phyloP scores from a whole-genome alignment of 1,140 invertebrate genomes.

The Penaeus indicus region DNA sequence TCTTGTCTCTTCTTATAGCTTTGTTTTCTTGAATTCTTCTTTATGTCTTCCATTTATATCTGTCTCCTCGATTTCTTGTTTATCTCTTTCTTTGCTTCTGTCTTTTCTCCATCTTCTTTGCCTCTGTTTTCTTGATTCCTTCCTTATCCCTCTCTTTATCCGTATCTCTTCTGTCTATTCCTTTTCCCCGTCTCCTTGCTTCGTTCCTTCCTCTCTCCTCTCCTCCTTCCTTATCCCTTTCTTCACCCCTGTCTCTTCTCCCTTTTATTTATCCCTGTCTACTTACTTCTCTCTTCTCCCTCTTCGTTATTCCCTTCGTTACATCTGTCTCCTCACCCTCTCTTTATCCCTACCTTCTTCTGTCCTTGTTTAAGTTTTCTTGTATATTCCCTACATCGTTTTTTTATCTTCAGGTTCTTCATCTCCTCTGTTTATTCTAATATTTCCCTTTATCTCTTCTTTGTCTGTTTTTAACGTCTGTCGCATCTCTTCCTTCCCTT shows the following conservation, averaged over 20 bases:
- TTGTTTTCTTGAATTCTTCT: neutral
- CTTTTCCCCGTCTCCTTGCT: no score
- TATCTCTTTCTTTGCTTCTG: neutral
- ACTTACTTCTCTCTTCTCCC: no score
- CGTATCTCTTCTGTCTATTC: no score
- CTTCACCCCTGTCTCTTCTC: no score
- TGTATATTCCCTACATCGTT: neutral
- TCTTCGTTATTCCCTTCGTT: no score
- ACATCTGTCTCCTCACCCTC: neutral
- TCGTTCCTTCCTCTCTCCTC: no score
- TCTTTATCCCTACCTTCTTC: neutral
- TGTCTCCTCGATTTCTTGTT: neutral
- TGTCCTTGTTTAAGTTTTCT: neutral
- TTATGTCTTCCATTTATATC: neutral
- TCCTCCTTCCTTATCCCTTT: no score
- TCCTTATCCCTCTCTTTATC: no score
- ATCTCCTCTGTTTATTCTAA: neutral
- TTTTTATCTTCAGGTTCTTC: neutral
- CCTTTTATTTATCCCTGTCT: neutral
- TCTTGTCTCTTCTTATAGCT: neutral
- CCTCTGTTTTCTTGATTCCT: neutral
- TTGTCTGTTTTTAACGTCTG: neutral
- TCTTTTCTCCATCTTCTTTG: no score
- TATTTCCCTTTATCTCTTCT: neutral
- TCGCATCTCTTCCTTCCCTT: no score